Conservation (phyloP, 1,140 invertebrate species). For the Chrysomallon squamiferum region DNA sequence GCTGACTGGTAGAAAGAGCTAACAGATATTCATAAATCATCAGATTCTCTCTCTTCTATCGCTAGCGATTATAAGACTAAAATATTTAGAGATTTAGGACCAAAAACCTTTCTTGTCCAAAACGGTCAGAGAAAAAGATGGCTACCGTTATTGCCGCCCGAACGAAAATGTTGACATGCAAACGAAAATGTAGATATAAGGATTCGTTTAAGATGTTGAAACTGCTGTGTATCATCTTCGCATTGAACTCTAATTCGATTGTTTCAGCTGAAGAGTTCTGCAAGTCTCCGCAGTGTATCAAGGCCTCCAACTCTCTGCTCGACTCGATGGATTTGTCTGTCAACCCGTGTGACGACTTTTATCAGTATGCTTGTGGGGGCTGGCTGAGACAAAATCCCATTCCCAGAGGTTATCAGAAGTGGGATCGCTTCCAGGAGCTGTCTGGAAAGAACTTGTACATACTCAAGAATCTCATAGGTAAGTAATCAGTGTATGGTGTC, state of each 20-base stretch:
- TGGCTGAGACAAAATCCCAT: conserved; percentile 65
- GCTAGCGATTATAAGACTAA: too few relatives aligned
- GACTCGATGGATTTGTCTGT: conserved; percentile 64
- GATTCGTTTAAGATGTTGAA: not conserved
- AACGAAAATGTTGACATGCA: too few relatives aligned
- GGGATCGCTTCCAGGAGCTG: conserved; percentile 55
- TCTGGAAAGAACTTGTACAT: conserved; percentile 50
- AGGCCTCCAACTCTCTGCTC: conserved; percentile 59
- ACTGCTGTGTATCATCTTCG: not conserved
- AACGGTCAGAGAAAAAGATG: too few relatives aligned
- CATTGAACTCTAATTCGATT: not conserved
- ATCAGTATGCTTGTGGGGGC: conserved; percentile 68
- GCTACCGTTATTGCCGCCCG: too few relatives aligned
- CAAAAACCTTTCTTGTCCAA: too few relatives aligned
- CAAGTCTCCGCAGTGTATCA: conserved; percentile 47
- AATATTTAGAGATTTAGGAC: too few relatives aligned
- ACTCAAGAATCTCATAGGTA: conserved; percentile 51
- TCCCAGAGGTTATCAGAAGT: conserved; percentile 47
- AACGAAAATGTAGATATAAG: not conserved
- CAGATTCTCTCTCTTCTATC: too few relatives aligned
- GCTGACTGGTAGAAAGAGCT: too few relatives aligned
- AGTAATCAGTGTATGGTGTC: too few relatives aligned
- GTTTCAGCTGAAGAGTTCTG: conserved; percentile 43
- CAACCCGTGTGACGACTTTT: conserved; percentile 69
- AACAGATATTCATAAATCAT: too few relatives aligned